These are phyloP conservation scores for Pimephales promelas DNA, from an alignment of 2,113 vertebrate genomes.

Conservation along the genomic window DNA sequence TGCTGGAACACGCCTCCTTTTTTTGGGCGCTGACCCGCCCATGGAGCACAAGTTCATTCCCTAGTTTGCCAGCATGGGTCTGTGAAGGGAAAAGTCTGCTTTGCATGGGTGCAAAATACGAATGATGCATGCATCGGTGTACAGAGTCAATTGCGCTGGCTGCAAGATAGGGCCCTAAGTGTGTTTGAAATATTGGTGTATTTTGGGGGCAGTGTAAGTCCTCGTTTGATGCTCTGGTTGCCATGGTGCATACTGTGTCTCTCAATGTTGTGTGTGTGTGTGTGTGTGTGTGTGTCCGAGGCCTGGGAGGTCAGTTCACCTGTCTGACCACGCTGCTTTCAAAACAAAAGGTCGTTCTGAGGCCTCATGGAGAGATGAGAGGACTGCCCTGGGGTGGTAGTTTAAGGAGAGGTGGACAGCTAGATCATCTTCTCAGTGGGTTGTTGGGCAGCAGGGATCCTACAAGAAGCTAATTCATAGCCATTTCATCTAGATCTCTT, in stretches of 20 bases:
- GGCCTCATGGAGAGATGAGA: conserved; percentile 10
- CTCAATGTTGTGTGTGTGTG: neutral
- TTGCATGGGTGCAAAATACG: too few relatives aligned
- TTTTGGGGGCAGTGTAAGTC: neutral
- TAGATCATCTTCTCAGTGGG: neutral
- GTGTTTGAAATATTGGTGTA: neutral
- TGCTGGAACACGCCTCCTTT: too few relatives aligned
- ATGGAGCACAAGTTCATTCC: too few relatives aligned
- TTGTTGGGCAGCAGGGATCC: neutral
- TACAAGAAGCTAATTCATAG: neutral
- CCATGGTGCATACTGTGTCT: neutral
- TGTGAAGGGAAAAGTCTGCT: too few relatives aligned
- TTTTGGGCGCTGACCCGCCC: too few relatives aligned
- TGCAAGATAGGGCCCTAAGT: neutral
- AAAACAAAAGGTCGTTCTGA: conserved; percentile 18
- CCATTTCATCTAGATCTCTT: conserved; percentile 22
- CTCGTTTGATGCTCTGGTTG: neutral
- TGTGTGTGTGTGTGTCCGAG: neutral
- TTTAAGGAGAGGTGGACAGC: neutral
- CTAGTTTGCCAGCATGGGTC: too few relatives aligned
- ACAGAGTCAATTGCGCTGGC: too few relatives aligned
- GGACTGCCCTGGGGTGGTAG: neutral
- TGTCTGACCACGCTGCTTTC: conserved; percentile 2
- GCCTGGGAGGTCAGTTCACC: neutral
- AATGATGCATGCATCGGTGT: too few relatives aligned